phyloP scores from a whole-genome alignment of 2,888 invertebrate species.

The Lasioglossum morio region DNA sequence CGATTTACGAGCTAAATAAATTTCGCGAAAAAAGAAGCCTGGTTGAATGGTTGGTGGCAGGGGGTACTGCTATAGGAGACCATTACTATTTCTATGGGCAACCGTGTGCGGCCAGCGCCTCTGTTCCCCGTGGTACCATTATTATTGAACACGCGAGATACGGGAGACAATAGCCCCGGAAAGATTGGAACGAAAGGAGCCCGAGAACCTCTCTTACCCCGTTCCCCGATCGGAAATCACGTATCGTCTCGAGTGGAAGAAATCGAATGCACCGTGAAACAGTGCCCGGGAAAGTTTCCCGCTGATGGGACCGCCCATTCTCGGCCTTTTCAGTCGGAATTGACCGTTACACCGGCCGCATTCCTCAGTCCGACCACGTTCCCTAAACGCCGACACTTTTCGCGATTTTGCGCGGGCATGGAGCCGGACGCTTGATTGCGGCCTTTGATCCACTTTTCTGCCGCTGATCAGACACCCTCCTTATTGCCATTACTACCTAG shows the following conservation, averaged over 20 bases:
- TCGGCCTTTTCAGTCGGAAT: neutral
- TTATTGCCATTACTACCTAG: neutral
- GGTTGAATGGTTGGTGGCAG: neutral
- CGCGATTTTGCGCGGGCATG: neutral
- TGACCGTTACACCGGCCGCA: conserved; percentile 2
- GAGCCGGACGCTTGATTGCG: neutral
- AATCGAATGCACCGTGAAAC: conserved; percentile 32
- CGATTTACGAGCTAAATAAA: conserved; percentile 72
- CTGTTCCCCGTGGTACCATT: conserved; percentile 62
- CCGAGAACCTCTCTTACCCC: conserved; percentile 23
- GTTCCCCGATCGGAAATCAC: conserved; percentile 29
- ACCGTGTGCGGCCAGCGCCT: conserved; percentile 19
- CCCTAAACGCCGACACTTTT: neutral
- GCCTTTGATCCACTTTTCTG: neutral
- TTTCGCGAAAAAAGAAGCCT: conserved; percentile 55
- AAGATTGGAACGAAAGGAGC: conserved; percentile 57
- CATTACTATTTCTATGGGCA: conserved; percentile 53
- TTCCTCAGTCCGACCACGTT: neutral
- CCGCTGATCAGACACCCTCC: neutral
- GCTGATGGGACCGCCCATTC: conserved; percentile 7
- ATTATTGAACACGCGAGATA: conserved; percentile 64
- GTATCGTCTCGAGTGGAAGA: conserved; percentile 28
- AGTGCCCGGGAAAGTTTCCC: conserved; percentile 13
- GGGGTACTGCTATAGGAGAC: neutral
- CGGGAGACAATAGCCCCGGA: conserved; percentile 56